These are phyloP conservation scores for Drosophila kikkawai DNA, from an alignment of 1,140 invertebrate species.

Conservation along the genomic window DNA sequence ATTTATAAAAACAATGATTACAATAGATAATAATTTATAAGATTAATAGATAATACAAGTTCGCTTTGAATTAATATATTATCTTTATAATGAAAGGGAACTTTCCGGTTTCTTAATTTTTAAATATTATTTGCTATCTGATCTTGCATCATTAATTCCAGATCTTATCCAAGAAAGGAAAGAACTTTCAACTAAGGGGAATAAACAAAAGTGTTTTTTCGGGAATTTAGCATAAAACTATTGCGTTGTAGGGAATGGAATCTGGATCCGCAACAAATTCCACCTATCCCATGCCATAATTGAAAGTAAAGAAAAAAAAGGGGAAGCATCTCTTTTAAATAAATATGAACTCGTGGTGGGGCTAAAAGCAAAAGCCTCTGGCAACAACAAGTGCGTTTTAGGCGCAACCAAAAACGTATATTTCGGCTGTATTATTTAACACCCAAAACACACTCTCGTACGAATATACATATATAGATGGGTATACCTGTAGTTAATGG, in stretches of 20 bases:
- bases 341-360: slow-evolving; percentile 49
- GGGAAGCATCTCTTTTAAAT: slow-evolving; percentile 47
- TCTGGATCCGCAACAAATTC: slow-evolving; percentile 52
- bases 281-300: slow-evolving; percentile 52
- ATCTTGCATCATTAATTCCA: slow-evolving; percentile 35
- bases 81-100: not conserved
- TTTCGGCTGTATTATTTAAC: slow-evolving; percentile 69
- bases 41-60: too few species aligned
- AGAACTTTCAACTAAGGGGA: slow-evolving; percentile 41
- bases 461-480: slow-evolving; percentile 6
- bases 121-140: not conserved
- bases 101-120: slow-evolving; percentile 5
- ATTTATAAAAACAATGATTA: not conserved
- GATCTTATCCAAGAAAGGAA: slow-evolving; percentile 10
- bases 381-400: slow-evolving; percentile 75
- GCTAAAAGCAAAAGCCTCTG: slow-evolving; percentile 45
- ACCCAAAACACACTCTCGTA: slow-evolving; percentile 48
- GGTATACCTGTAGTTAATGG: slow-evolving; percentile 9
- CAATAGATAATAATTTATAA: too few species aligned
- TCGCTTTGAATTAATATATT: too few species aligned
- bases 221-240: slow-evolving; percentile 63
- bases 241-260: slow-evolving; percentile 64
- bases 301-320: slow-evolving; percentile 71
- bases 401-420: slow-evolving; percentile 44
- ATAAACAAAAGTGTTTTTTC: slow-evolving; percentile 58